A percentile compares a stretch with the other conserved stretches of the same genome.
phyloP scores from a whole-genome alignment of 1,140 invertebrate genomes.

The Drosophila albomicans region DNA sequence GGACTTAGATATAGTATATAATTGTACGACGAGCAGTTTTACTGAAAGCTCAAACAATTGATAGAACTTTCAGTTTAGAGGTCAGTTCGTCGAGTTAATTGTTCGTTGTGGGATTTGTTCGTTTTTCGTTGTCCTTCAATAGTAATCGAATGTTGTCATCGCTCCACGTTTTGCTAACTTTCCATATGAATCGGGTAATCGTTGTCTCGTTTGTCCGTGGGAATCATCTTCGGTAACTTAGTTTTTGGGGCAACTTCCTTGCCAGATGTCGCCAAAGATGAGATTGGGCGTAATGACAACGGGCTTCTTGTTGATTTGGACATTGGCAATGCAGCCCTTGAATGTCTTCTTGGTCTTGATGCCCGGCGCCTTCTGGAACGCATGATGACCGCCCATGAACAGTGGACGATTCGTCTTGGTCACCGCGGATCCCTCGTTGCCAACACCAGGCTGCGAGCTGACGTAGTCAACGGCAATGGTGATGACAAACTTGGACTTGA shows the following conservation, averaged over 20 bases:
- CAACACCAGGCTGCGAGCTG: conserved; percentile 85
- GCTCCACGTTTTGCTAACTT: not conserved
- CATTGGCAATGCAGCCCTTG: conserved; percentile 93
- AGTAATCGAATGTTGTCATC: conserved; percentile 38
- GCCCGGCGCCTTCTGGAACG: conserved; percentile 86
- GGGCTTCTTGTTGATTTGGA: conserved; percentile 88
- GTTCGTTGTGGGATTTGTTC: conserved; percentile 72
- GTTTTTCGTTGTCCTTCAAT: conserved; percentile 61
- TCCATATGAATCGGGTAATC: not conserved
- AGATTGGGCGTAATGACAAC: conserved; percentile 87
- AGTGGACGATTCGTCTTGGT: conserved; percentile 94
- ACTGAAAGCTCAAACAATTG: conserved; percentile 9
- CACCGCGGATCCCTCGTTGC: conserved; percentile 87
- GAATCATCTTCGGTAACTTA: conserved; percentile 72
- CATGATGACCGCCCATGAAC: conserved; percentile 94
- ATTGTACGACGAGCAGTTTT: conserved; percentile 56
- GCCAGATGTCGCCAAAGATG: conserved; percentile 88
- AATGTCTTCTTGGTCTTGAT: conserved; percentile 88
- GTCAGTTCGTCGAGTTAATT: conserved; percentile 52
- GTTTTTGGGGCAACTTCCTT: conserved; percentile 90
- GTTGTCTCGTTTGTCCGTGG: conserved; percentile 37
- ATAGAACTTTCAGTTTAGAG: conserved; percentile 1
- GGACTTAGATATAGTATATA: conserved; percentile 39
- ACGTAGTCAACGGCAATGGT: conserved; percentile 74
- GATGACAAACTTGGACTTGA: conserved; percentile 81